A percentile compares a stretch with the other conserved stretches of the same genome.
Evolutionary conservation across 2,113 vertebrate genomes (phyloP).

Genomic region (Odontesthes bonariensis): DNA sequence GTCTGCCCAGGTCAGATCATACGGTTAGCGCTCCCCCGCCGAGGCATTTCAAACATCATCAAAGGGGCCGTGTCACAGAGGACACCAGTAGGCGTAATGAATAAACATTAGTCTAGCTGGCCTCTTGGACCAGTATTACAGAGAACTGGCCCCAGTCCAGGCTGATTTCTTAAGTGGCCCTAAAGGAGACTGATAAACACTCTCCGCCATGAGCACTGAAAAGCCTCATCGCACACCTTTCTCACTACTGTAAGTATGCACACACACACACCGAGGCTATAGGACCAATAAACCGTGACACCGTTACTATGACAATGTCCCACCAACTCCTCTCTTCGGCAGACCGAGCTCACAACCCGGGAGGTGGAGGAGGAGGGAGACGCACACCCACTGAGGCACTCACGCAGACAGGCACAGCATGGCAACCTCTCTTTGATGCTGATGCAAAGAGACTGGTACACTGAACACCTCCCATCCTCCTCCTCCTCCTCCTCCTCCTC

Average conservation of each 20-base stretch:
- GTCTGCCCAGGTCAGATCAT: constrained; percentile 15
- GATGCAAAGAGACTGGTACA: constrained; percentile 72
- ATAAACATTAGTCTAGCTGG: constrained; percentile 41
- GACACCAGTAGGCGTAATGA: constrained; percentile 24
- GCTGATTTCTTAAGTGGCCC: constrained; percentile 6
- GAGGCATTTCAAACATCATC: constrained; percentile 34
- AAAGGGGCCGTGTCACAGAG: constrained; percentile 27
- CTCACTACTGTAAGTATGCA: constrained; percentile 8
- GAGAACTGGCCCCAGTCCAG: constrained; percentile 32
- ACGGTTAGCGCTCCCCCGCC: neutral
- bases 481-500: constrained; percentile 36
- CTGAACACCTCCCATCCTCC: constrained; percentile 63
- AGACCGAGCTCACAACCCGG: constrained; percentile 36
- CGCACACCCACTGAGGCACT: constrained; percentile 38
- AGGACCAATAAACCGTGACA: constrained; percentile 63
- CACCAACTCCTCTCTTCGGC: constrained; percentile 61
- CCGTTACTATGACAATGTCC: constrained; percentile 74
- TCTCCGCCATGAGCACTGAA: neutral
- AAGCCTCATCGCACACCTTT: constrained; percentile 25
- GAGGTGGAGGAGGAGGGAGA: constrained; percentile 14
- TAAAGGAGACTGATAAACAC: neutral
- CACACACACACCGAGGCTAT: constrained; percentile 27
- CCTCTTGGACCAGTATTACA: constrained; percentile 39
- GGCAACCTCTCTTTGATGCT: constrained; percentile 61
- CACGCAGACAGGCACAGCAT: constrained; percentile 40